Evolutionary conservation across 2,113 vertebrate genomes (phyloP), one percentile per base, ranked within the genome.

Genomic region (Oryzias javanicus): DNA sequence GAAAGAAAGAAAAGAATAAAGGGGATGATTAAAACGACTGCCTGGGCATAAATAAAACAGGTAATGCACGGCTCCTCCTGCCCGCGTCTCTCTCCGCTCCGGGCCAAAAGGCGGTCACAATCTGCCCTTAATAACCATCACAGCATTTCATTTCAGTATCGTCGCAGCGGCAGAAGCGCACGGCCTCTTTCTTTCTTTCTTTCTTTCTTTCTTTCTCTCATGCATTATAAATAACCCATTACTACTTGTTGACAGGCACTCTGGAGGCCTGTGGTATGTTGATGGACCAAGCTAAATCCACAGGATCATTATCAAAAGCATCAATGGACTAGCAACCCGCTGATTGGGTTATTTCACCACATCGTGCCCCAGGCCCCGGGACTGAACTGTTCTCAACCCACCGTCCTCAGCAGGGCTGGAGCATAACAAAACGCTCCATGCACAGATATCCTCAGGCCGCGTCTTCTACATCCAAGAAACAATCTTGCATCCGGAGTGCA

Each of bases 141-240:
- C 35, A 20, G 75, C 79, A 64, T 76, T 81, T 82, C 75, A 70
- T 78, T 78, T 70, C 54, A 22, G 40, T 64, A 52, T 35, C 13
- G 7, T 69, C 61, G 62, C 49, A 58, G 58, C 51, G 15, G 67
- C 72, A 74, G 74, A 72, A 20, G 49, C 47, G 69, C n/a, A 10
- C 0, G 18, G 61, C 55, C 44, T 19, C 27, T 35, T 45, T 41
- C 22, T 6, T 60, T 46, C 49, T 22, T 22, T 69, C 72, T 6
- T 60, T 46, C 49, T 22, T n/a, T 19, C 27, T 35, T 45, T 41
- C 22, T 6, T 60, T 46, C 49, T 22, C 25, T 69, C 72, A 69
- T 79, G 68, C 74, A 83, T 82, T 76, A 80, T 85, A 80, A 80
- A 85, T 72, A 52, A 42, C 13, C 54, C 70, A 83, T 78, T 81